Evolutionary conservation across 2,888 invertebrate species (phyloP).

Genomic region (Drosophila peninsularis): DNA sequence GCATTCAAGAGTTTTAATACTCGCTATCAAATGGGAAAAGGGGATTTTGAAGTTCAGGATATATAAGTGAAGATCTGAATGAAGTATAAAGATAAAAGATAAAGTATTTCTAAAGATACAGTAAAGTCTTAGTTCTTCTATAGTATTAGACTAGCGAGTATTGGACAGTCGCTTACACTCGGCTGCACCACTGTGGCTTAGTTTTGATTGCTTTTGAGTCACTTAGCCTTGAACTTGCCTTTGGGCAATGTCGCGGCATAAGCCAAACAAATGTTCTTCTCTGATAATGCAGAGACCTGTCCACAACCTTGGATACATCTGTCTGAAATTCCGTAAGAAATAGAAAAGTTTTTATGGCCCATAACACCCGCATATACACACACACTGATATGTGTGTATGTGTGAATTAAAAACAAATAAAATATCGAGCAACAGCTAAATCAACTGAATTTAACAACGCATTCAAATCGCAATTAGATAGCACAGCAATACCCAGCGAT

Average conservation of each 20-base stretch:
- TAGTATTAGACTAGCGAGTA: too few species aligned
- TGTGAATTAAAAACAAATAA: conserved; percentile 18
- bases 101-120: too few species aligned
- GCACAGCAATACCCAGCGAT: conserved; percentile 28
- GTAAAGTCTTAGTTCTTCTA: neutral
- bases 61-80: neutral
- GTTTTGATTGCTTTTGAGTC: conserved; percentile 8
- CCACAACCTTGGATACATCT: conserved; percentile 42
- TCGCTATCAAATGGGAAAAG: neutral
- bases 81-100: too few species aligned
- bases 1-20: neutral
- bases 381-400: neutral
- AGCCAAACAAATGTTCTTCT: conserved; percentile 19
- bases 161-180: conserved; percentile 2
- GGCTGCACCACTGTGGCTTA: neutral
- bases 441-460: conserved; percentile 37
- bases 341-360: conserved; percentile 15
- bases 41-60: neutral
- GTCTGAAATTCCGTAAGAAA: conserved; percentile 24
- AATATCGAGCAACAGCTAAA: conserved; percentile 45
- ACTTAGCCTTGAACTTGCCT: conserved; percentile 50
- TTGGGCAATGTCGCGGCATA: conserved; percentile 5
- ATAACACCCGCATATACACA: conserved; percentile 30
- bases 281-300: conserved; percentile 20
- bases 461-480: conserved; percentile 53